These are phyloP conservation scores for Lanistes nyassanus DNA, from an alignment of 1,140 invertebrate species.

Conservation along the genomic window DNA sequence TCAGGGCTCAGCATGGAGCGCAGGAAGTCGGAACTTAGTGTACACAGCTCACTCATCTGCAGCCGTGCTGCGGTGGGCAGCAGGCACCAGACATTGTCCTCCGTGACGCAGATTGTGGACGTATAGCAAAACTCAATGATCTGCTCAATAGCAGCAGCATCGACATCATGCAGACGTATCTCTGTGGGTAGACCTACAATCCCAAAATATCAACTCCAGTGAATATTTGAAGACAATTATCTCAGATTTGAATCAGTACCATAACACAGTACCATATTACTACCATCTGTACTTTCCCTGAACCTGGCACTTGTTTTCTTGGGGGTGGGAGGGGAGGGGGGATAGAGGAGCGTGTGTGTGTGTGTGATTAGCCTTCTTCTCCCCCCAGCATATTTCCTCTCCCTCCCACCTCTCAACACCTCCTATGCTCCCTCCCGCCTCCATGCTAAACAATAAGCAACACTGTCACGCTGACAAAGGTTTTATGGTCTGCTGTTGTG, in stretches of 20 bases:
- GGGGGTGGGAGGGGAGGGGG: background rate
- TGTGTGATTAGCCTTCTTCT: too few relatives aligned
- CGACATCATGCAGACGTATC: conserved; percentile 34
- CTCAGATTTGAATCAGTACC: background rate
- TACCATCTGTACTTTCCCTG: background rate
- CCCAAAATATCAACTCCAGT: background rate
- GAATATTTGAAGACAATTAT: background rate
- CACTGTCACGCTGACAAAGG: too few relatives aligned
- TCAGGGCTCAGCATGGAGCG: conserved; percentile 33
- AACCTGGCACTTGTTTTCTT: background rate
- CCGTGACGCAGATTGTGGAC: conserved; percentile 44
- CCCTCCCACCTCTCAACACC: too few relatives aligned
- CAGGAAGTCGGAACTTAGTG: conserved; percentile 47
- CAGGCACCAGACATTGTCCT: conserved; percentile 46
- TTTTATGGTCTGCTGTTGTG: too few relatives aligned
- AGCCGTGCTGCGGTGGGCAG: conserved; percentile 40
- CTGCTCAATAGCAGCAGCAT: conserved; percentile 34
- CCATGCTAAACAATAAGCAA: too few relatives aligned
- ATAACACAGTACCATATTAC: background rate
- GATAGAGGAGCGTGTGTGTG: too few relatives aligned
- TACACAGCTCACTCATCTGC: conserved; percentile 44
- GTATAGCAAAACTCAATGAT: conserved; percentile 57
- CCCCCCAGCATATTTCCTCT: too few relatives aligned
- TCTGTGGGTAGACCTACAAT: conserved; percentile 24
- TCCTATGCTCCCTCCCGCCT: too few relatives aligned